Conservation (phyloP, 1,140 invertebrate genomes). For the Belonocnema kinseyi region DNA sequence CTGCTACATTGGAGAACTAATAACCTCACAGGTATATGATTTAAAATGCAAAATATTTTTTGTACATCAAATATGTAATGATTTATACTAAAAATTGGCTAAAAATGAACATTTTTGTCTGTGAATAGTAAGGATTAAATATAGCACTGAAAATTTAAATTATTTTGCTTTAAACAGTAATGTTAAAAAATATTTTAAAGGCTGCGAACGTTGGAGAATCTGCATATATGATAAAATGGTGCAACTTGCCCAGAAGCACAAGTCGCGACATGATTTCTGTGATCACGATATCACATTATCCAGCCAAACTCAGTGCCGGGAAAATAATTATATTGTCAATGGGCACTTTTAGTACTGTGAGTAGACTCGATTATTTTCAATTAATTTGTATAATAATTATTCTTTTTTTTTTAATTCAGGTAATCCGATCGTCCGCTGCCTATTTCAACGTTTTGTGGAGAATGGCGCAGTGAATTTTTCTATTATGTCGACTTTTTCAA, state of each 20-base stretch:
- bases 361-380: neutral
- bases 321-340: slow-evolving; percentile 49
- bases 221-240: slow-evolving; percentile 56
- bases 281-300: slow-evolving; percentile 48
- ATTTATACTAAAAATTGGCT: too few relatives aligned
- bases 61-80: too few relatives aligned
- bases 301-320: slow-evolving; percentile 55
- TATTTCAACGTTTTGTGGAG: too few relatives aligned
- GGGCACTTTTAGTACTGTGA: slow-evolving; percentile 40
- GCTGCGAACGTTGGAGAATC: slow-evolving; percentile 45
- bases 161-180: neutral
- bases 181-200: slow-evolving; percentile 39
- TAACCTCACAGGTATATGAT: slow-evolving; percentile 29
- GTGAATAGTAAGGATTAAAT: too few relatives aligned
- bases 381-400: too few relatives aligned
- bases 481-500: too few relatives aligned
- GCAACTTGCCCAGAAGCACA: slow-evolving; percentile 46
- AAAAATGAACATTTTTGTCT: too few relatives aligned
- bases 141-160: neutral
- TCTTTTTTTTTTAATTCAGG: too few relatives aligned
- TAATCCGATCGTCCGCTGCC: too few relatives aligned
- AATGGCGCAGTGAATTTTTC: too few relatives aligned
- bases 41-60: neutral
- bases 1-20: slow-evolving; percentile 34
- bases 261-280: slow-evolving; percentile 50